A percentile compares a stretch with the other conserved stretches of the same genome.
These are phyloP conservation scores for Hippoglossus hippoglossus DNA, from an alignment of 2,797 vertebrate species.

Conservation along the genomic window DNA sequence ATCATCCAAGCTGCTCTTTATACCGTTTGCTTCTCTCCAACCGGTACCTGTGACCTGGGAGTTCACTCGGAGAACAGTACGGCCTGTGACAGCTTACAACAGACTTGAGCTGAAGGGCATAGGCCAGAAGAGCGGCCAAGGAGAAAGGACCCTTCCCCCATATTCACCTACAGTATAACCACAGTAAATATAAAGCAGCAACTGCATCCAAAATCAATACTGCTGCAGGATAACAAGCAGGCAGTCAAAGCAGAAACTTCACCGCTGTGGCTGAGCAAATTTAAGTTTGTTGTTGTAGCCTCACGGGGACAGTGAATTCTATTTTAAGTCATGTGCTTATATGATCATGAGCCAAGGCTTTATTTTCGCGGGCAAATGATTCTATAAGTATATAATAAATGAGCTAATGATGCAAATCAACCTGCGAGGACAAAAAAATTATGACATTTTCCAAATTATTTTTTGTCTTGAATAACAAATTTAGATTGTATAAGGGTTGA, in stretches of 20 bases:
- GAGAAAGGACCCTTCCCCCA: slow-evolving; percentile 7
- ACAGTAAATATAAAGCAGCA: slow-evolving; percentile 22
- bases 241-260: slow-evolving; percentile 36
- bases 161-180: slow-evolving; percentile 24
- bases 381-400: not conserved
- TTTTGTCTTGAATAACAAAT: not conserved
- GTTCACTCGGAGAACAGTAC: not conserved
- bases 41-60: not conserved
- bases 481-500: too few relatives aligned
- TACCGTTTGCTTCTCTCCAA: not conserved
- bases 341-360: not conserved
- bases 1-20: not conserved
- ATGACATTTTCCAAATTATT: not conserved
- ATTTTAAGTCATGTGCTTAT: not conserved
- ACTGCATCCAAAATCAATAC: slow-evolving; percentile 52
- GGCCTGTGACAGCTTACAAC: not conserved
- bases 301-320: slow-evolving; percentile 15
- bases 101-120: not conserved
- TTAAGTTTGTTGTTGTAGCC: slow-evolving; percentile 6
- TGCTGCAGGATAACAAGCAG: slow-evolving; percentile 36
- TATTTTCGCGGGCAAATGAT: not conserved
- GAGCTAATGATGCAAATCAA: slow-evolving; percentile 9
- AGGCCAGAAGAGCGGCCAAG: slow-evolving; percentile 8
- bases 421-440: slow-evolving; percentile 1
- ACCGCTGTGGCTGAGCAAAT: slow-evolving; percentile 40